Conservation (phyloP, 2,113 vertebrate genomes). For the Shinisaurus crocodilurus region DNA sequence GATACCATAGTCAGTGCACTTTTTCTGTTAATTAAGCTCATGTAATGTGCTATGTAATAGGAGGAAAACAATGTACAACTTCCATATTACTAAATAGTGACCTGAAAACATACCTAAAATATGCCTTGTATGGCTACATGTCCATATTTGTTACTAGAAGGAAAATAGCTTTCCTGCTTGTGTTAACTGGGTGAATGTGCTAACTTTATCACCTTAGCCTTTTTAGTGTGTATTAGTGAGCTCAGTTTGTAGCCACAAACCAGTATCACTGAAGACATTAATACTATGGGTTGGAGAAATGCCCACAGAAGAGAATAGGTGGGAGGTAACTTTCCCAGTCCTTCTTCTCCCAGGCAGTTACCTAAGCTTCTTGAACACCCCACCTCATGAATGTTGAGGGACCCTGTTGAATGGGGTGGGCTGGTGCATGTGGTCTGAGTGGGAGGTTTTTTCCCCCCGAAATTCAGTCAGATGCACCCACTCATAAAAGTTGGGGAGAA, state of each 20-base stretch:
- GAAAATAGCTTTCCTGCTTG: background rate
- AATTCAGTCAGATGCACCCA: background rate
- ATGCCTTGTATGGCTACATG: background rate
- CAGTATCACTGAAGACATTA: slow-evolving; percentile 3
- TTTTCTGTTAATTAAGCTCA: background rate
- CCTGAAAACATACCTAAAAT: slow-evolving; percentile 17
- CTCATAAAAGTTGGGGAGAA: background rate
- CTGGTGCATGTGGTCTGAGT: background rate
- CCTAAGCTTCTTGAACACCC: background rate
- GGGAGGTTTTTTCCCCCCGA: too few relatives aligned
- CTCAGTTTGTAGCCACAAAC: slow-evolving; percentile 25
- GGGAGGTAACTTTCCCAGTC: background rate
- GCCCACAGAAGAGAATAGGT: background rate
- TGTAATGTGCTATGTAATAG: background rate
- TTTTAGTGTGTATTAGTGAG: background rate
- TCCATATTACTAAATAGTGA: slow-evolving; percentile 11
- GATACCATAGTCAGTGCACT: background rate
- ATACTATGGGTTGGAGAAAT: background rate
- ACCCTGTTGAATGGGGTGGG: background rate
- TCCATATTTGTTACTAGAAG: slow-evolving; percentile 7
- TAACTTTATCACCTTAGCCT: background rate
- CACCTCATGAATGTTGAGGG: background rate
- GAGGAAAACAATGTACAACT: slow-evolving; percentile 31
- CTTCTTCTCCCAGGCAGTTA: background rate
- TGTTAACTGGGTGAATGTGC: background rate